These are phyloP conservation scores for Heliconius ethilla DNA, from an alignment of 2,888 invertebrate species.

Conservation along the genomic window DNA sequence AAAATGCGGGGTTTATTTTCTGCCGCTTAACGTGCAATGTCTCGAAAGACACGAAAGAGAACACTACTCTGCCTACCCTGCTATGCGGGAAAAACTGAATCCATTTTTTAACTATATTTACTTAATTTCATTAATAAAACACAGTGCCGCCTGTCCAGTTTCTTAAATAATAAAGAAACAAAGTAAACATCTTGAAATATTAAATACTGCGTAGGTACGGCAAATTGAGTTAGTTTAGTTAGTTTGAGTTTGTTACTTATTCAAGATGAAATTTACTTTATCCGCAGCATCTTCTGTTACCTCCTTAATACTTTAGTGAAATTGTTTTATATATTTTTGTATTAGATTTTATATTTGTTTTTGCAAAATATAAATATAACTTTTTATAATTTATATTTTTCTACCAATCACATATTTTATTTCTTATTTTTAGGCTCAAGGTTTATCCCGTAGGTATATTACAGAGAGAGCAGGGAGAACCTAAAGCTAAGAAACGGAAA, in stretches of 20 bases:
- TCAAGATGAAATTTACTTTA: conserved; percentile 14
- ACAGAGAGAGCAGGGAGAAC: no score
- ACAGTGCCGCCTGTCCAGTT: background rate
- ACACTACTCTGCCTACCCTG: background rate
- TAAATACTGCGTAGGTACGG: conserved; percentile 20
- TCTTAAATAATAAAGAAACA: background rate
- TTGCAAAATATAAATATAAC: background rate
- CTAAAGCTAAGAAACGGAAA: no score
- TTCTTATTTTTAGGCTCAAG: background rate
- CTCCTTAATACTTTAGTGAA: conserved; percentile 4
- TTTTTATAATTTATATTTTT: background rate
- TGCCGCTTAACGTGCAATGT: background rate
- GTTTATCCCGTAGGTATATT: no score
- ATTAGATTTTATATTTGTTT: background rate
- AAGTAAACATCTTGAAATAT: conserved; percentile 14
- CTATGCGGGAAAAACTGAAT: background rate
- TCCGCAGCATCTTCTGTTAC: conserved; percentile 11
- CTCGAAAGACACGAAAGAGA: background rate
- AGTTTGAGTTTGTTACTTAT: conserved; percentile 10
- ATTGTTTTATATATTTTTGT: background rate
- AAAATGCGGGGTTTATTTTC: background rate
- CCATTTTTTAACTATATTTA: background rate
- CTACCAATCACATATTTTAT: background rate
- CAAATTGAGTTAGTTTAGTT: conserved; percentile 15
- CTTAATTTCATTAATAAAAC: background rate